These are phyloP conservation scores for Caenorhabditis inopinata DNA, from an alignment of 1,140 invertebrate species.

Conservation along the genomic window DNA sequence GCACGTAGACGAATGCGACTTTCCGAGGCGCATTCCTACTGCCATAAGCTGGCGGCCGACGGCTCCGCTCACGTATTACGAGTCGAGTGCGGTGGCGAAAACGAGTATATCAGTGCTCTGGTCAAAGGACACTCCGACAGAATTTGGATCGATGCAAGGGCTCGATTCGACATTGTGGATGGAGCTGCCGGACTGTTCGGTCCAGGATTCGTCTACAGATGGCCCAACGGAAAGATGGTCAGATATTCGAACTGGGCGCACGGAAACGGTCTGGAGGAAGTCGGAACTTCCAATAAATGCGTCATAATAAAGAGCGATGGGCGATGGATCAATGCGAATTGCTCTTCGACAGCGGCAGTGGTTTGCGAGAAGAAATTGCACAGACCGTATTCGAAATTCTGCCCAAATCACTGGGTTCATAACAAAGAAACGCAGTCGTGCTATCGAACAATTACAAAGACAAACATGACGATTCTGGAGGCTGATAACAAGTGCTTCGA, in stretches of 20 bases:
- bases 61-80: constrained; percentile 8
- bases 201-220: constrained; percentile 54
- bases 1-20: constrained; percentile 32
- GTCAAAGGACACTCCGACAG: neutral
- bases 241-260: constrained; percentile 52
- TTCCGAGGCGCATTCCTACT: neutral
- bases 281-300: constrained; percentile 45
- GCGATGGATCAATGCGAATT: constrained; percentile 53
- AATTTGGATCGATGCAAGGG: constrained; percentile 54
- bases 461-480: constrained; percentile 53
- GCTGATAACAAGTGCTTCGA: constrained; percentile 53
- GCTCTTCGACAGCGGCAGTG: constrained; percentile 49
- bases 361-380: constrained; percentile 53
- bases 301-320: constrained; percentile 47
- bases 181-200: constrained; percentile 51
- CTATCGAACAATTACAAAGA: constrained; percentile 46
- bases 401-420: constrained; percentile 46
- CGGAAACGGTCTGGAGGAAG: constrained; percentile 45
- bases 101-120: constrained; percentile 18
- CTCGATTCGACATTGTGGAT: constrained; percentile 56
- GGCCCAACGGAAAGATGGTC: constrained; percentile 54
- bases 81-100: constrained; percentile 2
- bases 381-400: constrained; percentile 32
- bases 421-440: constrained; percentile 50
- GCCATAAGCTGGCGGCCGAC: neutral